phyloP scores from a whole-genome alignment of 2,888 invertebrate species.

The Eupithecia insigniata region DNA sequence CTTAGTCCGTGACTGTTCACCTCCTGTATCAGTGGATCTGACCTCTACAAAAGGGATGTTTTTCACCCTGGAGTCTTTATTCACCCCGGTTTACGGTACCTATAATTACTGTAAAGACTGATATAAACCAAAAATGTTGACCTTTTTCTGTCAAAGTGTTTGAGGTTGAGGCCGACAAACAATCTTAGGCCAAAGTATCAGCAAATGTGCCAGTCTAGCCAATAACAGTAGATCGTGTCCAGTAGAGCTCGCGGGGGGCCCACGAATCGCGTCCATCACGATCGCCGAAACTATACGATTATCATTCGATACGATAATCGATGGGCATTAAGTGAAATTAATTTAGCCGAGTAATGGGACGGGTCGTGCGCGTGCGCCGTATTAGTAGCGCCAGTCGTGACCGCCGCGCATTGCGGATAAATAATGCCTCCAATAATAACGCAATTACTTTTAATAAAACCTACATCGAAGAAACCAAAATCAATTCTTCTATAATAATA shows the following conservation, averaged over 20 bases:
- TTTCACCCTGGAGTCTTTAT: no score
- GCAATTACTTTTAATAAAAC: conserved; percentile 53
- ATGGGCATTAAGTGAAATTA: conserved; percentile 83
- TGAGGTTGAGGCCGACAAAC: not conserved
- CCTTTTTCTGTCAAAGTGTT: not conserved
- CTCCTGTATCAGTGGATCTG: no score
- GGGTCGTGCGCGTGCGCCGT: conserved; percentile 75
- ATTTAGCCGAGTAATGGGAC: conserved; percentile 80
- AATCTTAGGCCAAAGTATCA: not conserved
- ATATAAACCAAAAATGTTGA: not conserved
- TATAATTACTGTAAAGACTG: not conserved
- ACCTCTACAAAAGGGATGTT: no score
- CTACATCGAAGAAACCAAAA: conserved; percentile 14
- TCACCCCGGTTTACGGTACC: no score
- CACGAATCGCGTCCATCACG: conserved; percentile 71
- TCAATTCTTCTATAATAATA: not conserved
- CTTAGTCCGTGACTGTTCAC: no score
- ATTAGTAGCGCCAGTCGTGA: conserved; percentile 57
- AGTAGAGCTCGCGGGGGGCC: conserved; percentile 73
- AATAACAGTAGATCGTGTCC: conserved; percentile 66
- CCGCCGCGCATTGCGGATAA: conserved; percentile 57
- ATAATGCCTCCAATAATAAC: conserved; percentile 63
- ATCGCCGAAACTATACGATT: conserved; percentile 77
- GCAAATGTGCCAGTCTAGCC: conserved; percentile 25
- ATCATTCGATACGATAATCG: conserved; percentile 74